Evolutionary conservation across 2,888 invertebrate genomes (phyloP), one percentile per base, ranked within the genome.

Genomic region (Plebejus argus): DNA sequence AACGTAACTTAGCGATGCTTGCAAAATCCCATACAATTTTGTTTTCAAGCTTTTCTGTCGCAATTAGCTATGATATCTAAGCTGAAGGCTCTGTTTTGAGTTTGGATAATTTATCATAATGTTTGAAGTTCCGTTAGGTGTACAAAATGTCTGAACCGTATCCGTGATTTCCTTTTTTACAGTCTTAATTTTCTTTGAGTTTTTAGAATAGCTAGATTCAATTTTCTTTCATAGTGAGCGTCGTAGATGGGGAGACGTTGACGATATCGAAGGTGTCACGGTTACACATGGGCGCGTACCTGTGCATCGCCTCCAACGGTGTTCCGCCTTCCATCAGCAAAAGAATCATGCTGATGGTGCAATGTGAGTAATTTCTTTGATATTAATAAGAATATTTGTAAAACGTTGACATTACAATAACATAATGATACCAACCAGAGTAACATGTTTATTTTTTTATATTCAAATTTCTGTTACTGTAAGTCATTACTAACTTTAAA

Each of bases 291-390:
- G 98, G 98, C 35, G 97, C 98, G 53, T 98, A 98, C 91, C 94
- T 98, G 80, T 98, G 98, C 92, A 98, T 98, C 82, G 99, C 99
- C 18, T 97, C 97, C 78, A 99, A 99, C 88, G 98, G 98, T 78
- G 98, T 99, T 49, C 98, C 98, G 45, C 98, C 98, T 12, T 97
- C 98, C 76, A 98, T 97, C 85, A 98, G 98, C 92, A 97, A 97
- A 89, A 95, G 97, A 84, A 97, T 98, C 81, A 96, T 96, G 91
- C 95, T 98, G 78, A 96, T 97, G 91, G 97, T 98, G 78, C 97
- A 97, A 91, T 97, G 97, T 97, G 92, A 97, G 97, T 96, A 88
- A 83, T 80, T 79, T n/a, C n/a, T 53, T 12, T 45, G 39, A 45
- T 45, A 45, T 45, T 0, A 45, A 45, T 45, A 45, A 10, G 8